Base-by-base conservation (phyloP, 2,888 invertebrate genomes). In the Pharmacophagus antenor region DNA sequence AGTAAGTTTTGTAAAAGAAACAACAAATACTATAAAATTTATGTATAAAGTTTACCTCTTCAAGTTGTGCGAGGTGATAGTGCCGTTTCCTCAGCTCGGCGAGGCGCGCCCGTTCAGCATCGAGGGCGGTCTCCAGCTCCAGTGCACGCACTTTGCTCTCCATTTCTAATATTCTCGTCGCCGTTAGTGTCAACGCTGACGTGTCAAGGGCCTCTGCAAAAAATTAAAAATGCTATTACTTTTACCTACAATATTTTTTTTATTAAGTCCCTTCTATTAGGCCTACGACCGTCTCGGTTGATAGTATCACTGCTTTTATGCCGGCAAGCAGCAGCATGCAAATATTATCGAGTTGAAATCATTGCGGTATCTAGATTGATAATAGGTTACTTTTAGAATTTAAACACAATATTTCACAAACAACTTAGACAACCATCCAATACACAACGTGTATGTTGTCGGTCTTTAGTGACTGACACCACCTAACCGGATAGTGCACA, bases 111-210 rank as follows among this genome's bases (percentile, higher is more conserved):
- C 99, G 92, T 88, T 99, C 98, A 67, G 95, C 95, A 77, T 97
- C 96, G 65, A 99, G 89, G 58, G 95, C 95, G 65, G 95, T 95
- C 82, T 99, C 99, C 68, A 99, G 90, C 87, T 99, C 98, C 67
- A 99, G 91, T 62, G 99, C 96, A 73, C 96, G 94, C 47, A 99
- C 98, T 87, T 98, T 98, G 67, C 97, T 95, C 85, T 99, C 99
- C 97, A 99, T 99, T 92, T 99, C 99, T 70, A 97, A 91, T 41
- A 96, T 94, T 77, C 99, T 98, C 1, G 98, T 97, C 80, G 98
- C 98, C 80, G 99, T 99, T 65, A 99, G 92, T 46, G 96, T 95
- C 65, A 99, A 84, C 67, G 96, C 94, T 2, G 95, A 94, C 72
- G 99, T 95, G 86, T 99, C 99, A 69, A 98, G 91, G 57, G 97